Base-by-base conservation (phyloP, 2,888 invertebrate species). In the Amblyjoppa proteus region DNA sequence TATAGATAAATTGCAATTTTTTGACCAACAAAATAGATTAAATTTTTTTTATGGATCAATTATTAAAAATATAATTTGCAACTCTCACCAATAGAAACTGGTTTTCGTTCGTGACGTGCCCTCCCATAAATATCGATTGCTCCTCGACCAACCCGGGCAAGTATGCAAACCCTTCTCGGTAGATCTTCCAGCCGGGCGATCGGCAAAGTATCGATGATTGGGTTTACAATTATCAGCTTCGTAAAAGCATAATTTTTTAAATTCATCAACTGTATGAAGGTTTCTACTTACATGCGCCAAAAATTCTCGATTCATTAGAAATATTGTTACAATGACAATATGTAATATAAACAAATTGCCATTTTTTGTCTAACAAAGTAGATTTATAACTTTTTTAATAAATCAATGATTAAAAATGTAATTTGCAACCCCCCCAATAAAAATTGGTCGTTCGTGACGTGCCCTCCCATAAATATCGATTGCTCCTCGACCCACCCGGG, bases 181-280 rank as follows among this genome's bases (percentile, higher is more conserved):
- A 74, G 74, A 86, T 83, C 83, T 83, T 51, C 64, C 77, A 73
- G 80, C 41, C 74, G 68, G 45, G 41, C 80, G 79, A 73, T 31
- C 77, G 61, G 74, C 76, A 34, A 76, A 78, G 69, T 79, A 87
- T 87, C 87, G 83, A 84, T 85, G 85, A 85, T 85, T 85, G 85
- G 69, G 85, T 85, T 87, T 84, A 85, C 77, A 85, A 87, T 85
- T 84, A 85, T 85, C 84, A 81, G 82, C 64, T 31, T 85, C 85
- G 80, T 87, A 85, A 87, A 87, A 80, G 74, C 31, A 80, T 7
- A 41, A 34, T 7, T 41, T 41, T 41, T 41, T 41, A 20, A 20
- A n/a, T 53, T 53, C 6, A 20, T 4, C 20, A 20, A 53, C 53
- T 53, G 13, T 0, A 45, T 9, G 45, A 2, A 45, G 45, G 3